Conservation (phyloP, 2,113 vertebrate genomes). For the Penelope pileata region DNA sequence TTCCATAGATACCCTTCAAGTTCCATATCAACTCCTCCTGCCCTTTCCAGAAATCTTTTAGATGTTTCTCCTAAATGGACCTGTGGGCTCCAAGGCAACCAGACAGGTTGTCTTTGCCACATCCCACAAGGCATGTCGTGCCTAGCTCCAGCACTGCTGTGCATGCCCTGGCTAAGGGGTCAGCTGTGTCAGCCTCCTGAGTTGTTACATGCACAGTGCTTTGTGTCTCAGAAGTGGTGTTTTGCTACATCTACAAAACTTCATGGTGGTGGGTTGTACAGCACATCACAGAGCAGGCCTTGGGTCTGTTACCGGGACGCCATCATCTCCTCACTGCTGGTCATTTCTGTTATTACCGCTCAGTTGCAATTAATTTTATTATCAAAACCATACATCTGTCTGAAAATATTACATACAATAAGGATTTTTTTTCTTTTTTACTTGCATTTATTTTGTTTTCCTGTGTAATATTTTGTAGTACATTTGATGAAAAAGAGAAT, state of each 20-base stretch:
- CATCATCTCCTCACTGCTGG: neutral
- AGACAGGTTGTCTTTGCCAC: neutral
- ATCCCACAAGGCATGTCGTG: fast-evolving
- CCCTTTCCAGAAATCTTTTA: neutral
- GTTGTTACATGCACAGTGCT: fast-evolving
- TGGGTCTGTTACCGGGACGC: neutral
- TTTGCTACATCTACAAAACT: neutral
- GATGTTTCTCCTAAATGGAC: neutral
- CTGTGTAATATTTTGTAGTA: neutral
- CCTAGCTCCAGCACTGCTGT: neutral
- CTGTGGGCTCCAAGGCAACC: slow-evolving; percentile 15
- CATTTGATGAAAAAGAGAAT: neutral
- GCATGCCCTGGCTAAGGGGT: neutral
- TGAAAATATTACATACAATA: neutral
- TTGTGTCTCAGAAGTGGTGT: neutral
- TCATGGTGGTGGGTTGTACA: neutral
- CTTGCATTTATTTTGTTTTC: neutral
- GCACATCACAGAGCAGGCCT: neutral
- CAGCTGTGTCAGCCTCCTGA: fast-evolving
- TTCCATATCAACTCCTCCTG: neutral
- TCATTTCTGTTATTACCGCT: neutral
- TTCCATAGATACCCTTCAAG: neutral
- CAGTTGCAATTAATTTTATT: neutral
- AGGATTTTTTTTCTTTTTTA: fast-evolving
- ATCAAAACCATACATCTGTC: neutral